Evolutionary conservation across 2,113 vertebrate genomes (phyloP), one percentile per base, ranked within the genome.

Genomic region (Dasypus novemcinctus): DNA sequence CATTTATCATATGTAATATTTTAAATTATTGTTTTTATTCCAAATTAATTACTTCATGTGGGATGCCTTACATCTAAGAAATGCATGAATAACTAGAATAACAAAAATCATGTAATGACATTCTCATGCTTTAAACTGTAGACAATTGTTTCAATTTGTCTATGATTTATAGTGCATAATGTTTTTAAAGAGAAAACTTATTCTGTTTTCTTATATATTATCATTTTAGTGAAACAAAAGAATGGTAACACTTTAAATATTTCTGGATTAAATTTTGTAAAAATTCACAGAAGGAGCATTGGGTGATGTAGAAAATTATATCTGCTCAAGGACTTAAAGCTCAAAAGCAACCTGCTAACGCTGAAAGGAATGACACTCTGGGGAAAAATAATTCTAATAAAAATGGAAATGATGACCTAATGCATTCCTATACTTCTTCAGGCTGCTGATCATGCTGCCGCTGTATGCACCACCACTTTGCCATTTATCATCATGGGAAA

Each of bases 361-460:
- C 57, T 87, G 64, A 87, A 93, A 96, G 64, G 18, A 94, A 87
- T 76, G 43, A 64, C 63, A 71, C 63, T 95, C 46, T 71, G 18
- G 63, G 84, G 68, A 0, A 38, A 79, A 87, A 71, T 2, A 69
- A 96, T 93, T 96, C 76, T 92, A 92, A 87, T 94, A 90, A 94
- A 96, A 93, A 91, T 97, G 95, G 80, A 92, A 92, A 92, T 92
- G 74, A 95, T 82, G 93, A 87, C 91, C 80, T 95, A 87, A 64
- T 74, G 21, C 57, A 92, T 95, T 68, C 61, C 49, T 90, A 0
- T 31, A 69, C 20, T 92, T 91, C 59, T 89, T 57, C 43, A 69
- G 75, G 88, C 66, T 69, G 38, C 57, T 9, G n/a, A 90, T 84
- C 31, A 66, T 49, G 29, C 59, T 79, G 75, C 43, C 78, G 29